Conservation (phyloP, 2,888 invertebrate genomes). For the Nysson spinosus region DNA sequence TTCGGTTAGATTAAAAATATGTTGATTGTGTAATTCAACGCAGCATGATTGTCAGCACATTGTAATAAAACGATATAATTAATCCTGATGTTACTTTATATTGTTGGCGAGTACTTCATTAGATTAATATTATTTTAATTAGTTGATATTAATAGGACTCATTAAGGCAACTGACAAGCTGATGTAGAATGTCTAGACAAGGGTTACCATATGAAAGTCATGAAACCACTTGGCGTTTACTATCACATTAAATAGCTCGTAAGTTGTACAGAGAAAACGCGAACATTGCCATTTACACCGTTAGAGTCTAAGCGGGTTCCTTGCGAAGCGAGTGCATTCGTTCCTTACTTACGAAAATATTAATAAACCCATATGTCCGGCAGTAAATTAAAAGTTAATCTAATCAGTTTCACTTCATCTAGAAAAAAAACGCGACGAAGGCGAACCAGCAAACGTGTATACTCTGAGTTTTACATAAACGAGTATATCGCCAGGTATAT, state of each 20-base stretch:
- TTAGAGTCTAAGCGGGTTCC: background rate
- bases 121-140: background rate
- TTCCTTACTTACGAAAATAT: background rate
- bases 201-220: background rate
- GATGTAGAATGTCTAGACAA: background rate
- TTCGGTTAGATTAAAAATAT: too few relatives aligned
- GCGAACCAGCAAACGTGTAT: too few relatives aligned
- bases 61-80: too few relatives aligned
- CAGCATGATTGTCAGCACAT: too few relatives aligned
- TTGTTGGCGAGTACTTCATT: too few relatives aligned
- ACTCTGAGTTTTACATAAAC: too few relatives aligned
- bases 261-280: background rate
- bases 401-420: too few relatives aligned
- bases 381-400: background rate
- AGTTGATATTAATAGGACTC: background rate
- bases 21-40: too few relatives aligned
- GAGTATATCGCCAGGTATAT: too few relatives aligned
- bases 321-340: background rate
- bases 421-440: too few relatives aligned
- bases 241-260: constrained; percentile 9
- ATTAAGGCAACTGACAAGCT: background rate
- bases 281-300: constrained; percentile 6
- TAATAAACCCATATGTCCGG: background rate
- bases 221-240: constrained; percentile 9
- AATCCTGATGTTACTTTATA: too few relatives aligned